Evolutionary conservation across 2,797 vertebrate species (phyloP).

Genomic region (Sebastes paucispinis): DNA sequence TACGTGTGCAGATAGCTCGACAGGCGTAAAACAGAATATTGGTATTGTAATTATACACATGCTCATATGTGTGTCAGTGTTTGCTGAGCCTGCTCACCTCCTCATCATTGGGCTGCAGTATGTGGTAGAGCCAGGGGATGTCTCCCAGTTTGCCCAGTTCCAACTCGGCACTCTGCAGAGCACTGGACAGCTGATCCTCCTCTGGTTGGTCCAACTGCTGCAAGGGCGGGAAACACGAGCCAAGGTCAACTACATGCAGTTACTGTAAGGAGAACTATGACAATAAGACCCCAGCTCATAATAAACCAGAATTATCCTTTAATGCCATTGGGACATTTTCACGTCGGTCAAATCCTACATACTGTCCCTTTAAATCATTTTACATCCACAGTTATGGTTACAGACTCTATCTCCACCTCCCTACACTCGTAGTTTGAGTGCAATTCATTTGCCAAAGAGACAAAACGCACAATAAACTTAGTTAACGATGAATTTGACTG

Average conservation of each 20-base stretch:
- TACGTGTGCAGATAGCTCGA: background rate
- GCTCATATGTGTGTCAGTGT: background rate
- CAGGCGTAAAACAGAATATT: background rate
- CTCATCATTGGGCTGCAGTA: slow-evolving; percentile 94
- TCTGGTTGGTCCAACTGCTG: slow-evolving; percentile 95
- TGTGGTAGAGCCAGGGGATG: slow-evolving; percentile 95
- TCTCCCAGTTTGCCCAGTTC: slow-evolving; percentile 92
- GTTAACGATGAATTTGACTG: too few relatives aligned
- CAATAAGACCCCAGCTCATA: background rate
- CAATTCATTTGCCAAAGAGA: too few relatives aligned
- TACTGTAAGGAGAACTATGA: background rate
- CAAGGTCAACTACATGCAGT: background rate
- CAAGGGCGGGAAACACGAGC: slow-evolving; percentile 10
- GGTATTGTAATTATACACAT: background rate
- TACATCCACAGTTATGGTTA: too few relatives aligned
- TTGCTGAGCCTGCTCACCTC: slow-evolving; percentile 83
- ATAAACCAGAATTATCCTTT: background rate
- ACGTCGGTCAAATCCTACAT: too few relatives aligned
- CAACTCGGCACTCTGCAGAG: slow-evolving; percentile 90
- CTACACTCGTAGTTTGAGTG: too few relatives aligned
- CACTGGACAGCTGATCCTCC: slow-evolving; percentile 90
- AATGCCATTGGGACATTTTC: too few relatives aligned
- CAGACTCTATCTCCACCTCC: too few relatives aligned
- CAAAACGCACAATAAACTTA: too few relatives aligned
- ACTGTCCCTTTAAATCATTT: too few relatives aligned